phyloP scores from a whole-genome alignment of 2,888 invertebrate genomes.

The Helobdella robusta region DNA sequence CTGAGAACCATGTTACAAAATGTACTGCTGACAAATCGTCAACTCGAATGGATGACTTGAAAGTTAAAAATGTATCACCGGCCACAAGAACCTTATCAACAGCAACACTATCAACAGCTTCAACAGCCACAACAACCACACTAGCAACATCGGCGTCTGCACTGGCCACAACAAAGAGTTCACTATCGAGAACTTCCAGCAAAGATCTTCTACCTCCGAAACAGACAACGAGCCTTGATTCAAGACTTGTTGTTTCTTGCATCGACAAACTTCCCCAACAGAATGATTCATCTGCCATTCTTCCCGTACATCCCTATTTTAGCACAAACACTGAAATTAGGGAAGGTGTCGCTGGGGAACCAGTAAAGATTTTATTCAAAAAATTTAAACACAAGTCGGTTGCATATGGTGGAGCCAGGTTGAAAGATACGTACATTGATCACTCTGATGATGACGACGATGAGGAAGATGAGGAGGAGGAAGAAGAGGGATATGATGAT shows the following conservation, averaged over 20 bases:
- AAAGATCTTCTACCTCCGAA: not conserved
- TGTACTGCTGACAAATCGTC: not conserved
- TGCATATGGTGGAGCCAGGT: not conserved
- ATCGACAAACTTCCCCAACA: no score
- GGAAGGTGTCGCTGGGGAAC: not conserved
- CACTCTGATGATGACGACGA: slow-evolving; percentile 11
- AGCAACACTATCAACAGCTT: not conserved
- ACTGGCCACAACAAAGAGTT: not conserved
- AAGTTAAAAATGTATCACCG: not conserved
- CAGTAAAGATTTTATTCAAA: not conserved
- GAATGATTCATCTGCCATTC: not conserved
- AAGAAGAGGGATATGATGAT: no score
- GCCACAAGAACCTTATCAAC: not conserved
- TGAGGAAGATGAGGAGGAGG: no score
- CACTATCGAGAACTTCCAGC: not conserved
- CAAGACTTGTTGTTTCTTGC: no score
- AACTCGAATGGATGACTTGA: not conserved
- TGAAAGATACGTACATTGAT: slow-evolving; percentile 10
- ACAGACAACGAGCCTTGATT: no score
- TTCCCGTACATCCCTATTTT: no score
- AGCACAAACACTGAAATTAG: not conserved
- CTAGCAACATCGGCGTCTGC: not conserved
- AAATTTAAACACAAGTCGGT: no score
- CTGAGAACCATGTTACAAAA: not conserved
- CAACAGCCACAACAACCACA: not conserved